Evolutionary conservation across 2,797 vertebrate genomes (phyloP), one percentile per base, ranked within the genome.

Genomic region (Notolepis coatsorum): DNA sequence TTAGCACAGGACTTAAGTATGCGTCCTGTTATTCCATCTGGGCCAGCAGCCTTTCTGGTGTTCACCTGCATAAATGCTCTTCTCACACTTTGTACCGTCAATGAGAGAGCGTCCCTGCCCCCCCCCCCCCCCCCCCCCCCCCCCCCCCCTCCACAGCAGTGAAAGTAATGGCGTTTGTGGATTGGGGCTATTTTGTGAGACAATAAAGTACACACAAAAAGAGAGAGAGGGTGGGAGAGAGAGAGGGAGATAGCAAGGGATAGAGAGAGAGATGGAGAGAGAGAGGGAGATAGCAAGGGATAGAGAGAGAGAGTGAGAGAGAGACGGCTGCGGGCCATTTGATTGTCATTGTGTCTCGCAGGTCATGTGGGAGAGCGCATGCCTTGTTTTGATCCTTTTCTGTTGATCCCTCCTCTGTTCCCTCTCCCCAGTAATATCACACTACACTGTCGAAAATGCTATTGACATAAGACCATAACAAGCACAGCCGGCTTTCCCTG

Each of bases 321-420:
- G 65, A 76, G 69, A 75, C 74, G 80, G 87, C 84, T 84, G 79
- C 84, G 76, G 88, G 87, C 82, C 87, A 84, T 90, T 88, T 88
- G 76, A 86, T 89, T 89, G 86, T 89, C 90, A 86, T 90, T 88
- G 86, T 85, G 89, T 89, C 83, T 88, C 85, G 73, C 73, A 71
- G 87, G 87, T 89, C 85, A 86, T 73, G 73, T 83, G 83, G 85
- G 86, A 87, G 80, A 74, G 78, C 78, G 77, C 33, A 67, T n/a
- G 79, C 76, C 77, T 81, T 83, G 67, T 82, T 89, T 87, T 88
- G 82, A 75, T 74, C 72, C 73, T 80, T 84, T n/a, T 83, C 83
- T 83, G 61, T 81, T 83, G n/a, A n/a, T 82, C 67, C 55, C 49
- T 71, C 80, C 71, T 24, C 66, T 81, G 67, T 82, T 82, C 75